Conservation (phyloP, 2,113 vertebrate species). For the Amia ocellicauda region DNA sequence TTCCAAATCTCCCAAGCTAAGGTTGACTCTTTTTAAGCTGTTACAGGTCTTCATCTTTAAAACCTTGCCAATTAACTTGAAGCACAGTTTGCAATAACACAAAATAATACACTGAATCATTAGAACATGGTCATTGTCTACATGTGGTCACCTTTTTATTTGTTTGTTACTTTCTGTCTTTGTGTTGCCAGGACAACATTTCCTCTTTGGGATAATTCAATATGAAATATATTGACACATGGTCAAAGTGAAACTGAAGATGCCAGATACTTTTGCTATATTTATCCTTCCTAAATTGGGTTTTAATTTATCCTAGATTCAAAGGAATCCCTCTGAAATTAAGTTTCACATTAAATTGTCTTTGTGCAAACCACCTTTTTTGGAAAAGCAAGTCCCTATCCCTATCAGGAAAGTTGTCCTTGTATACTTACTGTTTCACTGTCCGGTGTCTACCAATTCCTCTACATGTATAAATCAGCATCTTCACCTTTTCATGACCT, state of each 20-base stretch:
- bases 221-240: too few species aligned
- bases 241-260: too few species aligned
- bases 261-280: too few species aligned
- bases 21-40: conserved; percentile 37
- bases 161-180: conserved; percentile 25
- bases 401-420: conserved; percentile 12
- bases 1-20: conserved; percentile 67
- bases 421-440: conserved; percentile 18
- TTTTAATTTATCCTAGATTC: too few species aligned
- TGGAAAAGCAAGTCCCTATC: too few species aligned
- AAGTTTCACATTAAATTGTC: too few species aligned
- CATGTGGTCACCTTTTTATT: conserved; percentile 31
- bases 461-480: conserved; percentile 23
- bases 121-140: conserved; percentile 9
- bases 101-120: conserved; percentile 38
- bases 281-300: too few species aligned
- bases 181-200: conserved; percentile 43
- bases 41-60: conserved; percentile 9
- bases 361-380: too few species aligned
- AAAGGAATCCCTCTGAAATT: too few species aligned
- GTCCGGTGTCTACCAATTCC: conserved; percentile 39
- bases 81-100: conserved; percentile 38
- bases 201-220: conserved; percentile 32
- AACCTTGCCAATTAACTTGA: conserved; percentile 31
- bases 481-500: conserved; percentile 35